Evolutionary conservation across 2,113 vertebrate species (phyloP).

Genomic region (Oreochromis tanganicae): DNA sequence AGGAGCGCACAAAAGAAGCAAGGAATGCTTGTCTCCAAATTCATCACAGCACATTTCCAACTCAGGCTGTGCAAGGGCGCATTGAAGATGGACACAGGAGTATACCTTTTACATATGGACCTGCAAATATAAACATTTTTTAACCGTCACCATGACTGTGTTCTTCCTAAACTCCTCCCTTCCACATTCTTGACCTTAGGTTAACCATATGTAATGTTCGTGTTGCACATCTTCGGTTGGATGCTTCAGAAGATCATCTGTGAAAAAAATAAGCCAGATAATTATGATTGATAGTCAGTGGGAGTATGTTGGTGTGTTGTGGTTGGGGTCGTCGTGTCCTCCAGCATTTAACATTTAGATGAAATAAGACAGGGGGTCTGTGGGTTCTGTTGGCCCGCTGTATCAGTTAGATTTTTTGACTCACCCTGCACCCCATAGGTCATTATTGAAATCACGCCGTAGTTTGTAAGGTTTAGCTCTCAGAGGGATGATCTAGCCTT

Average conservation of each 20-base stretch:
- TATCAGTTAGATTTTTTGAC: not conserved
- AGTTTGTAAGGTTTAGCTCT: not conserved
- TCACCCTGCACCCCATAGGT: not conserved
- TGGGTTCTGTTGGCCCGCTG: not conserved
- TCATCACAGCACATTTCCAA: not conserved
- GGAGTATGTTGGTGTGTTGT: conserved; percentile 2
- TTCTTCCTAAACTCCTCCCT: not conserved
- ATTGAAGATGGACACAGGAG: not conserved
- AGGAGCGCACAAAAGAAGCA: conserved; percentile 4
- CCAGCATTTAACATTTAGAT: not conserved
- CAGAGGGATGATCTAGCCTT: not conserved
- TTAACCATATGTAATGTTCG: not conserved
- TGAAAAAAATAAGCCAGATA: not conserved
- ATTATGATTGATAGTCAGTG: not conserved
- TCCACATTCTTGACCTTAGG: not conserved
- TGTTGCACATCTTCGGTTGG: not conserved
- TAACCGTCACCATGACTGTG: not conserved
- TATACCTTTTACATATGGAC: not conserved
- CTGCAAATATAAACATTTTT: not conserved
- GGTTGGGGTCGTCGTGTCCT: conserved; percentile 1
- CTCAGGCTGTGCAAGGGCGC: not conserved
- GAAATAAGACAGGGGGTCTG: not conserved
- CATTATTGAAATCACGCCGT: not conserved
- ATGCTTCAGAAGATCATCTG: not conserved
- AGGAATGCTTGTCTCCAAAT: not conserved